These are phyloP conservation scores for Cyprinodon brontotheroides DNA, from an alignment of 2,113 vertebrate species.

Conservation along the genomic window DNA sequence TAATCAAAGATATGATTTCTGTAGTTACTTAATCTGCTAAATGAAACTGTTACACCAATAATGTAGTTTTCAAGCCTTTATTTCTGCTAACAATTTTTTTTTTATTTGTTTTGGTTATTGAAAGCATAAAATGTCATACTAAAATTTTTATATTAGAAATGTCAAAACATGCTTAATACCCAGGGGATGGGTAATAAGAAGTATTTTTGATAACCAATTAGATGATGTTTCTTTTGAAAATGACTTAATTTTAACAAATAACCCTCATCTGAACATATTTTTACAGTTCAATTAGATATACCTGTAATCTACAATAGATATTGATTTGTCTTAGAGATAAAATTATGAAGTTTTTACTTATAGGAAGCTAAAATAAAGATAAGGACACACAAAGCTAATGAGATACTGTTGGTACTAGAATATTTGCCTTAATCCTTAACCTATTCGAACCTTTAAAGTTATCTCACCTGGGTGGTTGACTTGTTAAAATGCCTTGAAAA, in stretches of 20 bases:
- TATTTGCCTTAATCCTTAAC: too few relatives aligned
- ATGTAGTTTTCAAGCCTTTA: too few relatives aligned
- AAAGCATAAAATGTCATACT: too few relatives aligned
- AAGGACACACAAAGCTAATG: not conserved
- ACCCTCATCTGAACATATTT: not conserved
- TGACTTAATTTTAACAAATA: not conserved
- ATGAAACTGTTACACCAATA: too few relatives aligned
- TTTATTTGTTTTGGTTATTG: too few relatives aligned
- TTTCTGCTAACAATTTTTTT: too few relatives aligned
- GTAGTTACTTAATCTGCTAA: too few relatives aligned
- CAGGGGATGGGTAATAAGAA: too few relatives aligned
- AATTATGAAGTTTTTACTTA: not conserved
- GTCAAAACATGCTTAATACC: too few relatives aligned
- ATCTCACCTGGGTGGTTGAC: not conserved
- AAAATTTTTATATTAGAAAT: too few relatives aligned
- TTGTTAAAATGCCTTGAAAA: not conserved
- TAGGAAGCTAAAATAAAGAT: not conserved
- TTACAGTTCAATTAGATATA: not conserved
- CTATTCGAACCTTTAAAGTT: not conserved
- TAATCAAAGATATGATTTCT: not conserved
- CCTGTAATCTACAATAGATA: not conserved
- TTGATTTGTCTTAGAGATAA: not conserved
- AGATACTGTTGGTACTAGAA: not conserved
- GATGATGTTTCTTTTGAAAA: not conserved
- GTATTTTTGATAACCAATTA: too few relatives aligned